These are phyloP conservation scores for Nomada hirtipes DNA, from an alignment of 2,888 invertebrate species.

Conservation along the genomic window DNA sequence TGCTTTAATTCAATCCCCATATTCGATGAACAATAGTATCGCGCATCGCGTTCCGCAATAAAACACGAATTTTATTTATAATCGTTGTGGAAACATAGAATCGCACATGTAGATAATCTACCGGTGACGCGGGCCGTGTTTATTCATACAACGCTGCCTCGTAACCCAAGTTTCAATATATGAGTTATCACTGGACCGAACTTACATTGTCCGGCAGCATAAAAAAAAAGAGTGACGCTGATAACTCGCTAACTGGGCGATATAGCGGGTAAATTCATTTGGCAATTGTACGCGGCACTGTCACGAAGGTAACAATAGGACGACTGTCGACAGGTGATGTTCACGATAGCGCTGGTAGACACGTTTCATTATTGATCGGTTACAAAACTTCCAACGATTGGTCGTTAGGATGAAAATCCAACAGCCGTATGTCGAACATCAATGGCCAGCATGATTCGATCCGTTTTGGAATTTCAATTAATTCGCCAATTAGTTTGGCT, in stretches of 20 bases:
- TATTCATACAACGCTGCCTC: conserved; percentile 65
- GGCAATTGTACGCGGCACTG: conserved; percentile 45
- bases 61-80: conserved; percentile 72
- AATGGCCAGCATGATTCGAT: conserved; percentile 70
- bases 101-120: conserved; percentile 25
- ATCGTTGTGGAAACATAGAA: conserved; percentile 54
- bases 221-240: conserved; percentile 50
- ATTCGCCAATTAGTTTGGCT: conserved; percentile 75
- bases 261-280: conserved; percentile 47
- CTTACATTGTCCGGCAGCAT: conserved; percentile 56
- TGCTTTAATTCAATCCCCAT: background rate
- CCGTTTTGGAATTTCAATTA: conserved; percentile 76
- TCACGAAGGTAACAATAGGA: conserved; percentile 43
- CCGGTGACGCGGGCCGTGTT: conserved; percentile 65
- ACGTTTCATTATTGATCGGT: conserved; percentile 10
- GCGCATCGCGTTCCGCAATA: conserved; percentile 59
- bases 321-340: conserved; percentile 18
- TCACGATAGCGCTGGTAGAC: conserved; percentile 8
- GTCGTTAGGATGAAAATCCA: conserved; percentile 10
- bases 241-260: conserved; percentile 60
- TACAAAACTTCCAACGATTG: conserved; percentile 8
- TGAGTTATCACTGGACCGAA: conserved; percentile 64
- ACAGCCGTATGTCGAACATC: conserved; percentile 55
- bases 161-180: conserved; percentile 64
- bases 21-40: conserved; percentile 62